phyloP scores from a whole-genome alignment of 1,140 invertebrate species.

The Belonocnema kinseyi region DNA sequence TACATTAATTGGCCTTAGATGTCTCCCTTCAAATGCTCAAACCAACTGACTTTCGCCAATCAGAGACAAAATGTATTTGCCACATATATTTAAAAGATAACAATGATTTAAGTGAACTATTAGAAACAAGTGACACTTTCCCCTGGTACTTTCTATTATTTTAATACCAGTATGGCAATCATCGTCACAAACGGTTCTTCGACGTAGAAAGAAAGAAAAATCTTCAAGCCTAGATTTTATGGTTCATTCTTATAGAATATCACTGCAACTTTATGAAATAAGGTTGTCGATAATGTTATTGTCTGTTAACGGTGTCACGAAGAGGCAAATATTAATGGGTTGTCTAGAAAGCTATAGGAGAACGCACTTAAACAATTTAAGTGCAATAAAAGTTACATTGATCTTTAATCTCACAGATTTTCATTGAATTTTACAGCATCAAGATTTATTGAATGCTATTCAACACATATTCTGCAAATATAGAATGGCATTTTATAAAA shows the following conservation, averaged over 20 bases:
- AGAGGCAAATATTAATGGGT: slow-evolving; percentile 1
- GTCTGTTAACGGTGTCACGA: neutral
- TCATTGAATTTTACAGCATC: neutral
- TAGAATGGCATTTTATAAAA: too few species aligned
- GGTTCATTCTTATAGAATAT: neutral
- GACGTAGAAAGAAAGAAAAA: neutral
- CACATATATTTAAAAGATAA: too few species aligned
- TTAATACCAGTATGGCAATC: neutral
- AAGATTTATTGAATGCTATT: neutral
- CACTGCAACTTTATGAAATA: slow-evolving; percentile 11
- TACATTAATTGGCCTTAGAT: too few species aligned
- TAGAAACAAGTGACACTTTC: neutral
- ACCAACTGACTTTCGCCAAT: too few species aligned
- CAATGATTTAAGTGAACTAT: neutral
- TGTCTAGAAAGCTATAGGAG: neutral
- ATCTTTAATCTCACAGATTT: neutral
- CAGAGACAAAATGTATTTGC: too few species aligned
- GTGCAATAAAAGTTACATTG: neutral
- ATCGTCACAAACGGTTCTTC: neutral
- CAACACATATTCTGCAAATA: too few species aligned
- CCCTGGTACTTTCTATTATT: neutral
- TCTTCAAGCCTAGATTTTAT: neutral
- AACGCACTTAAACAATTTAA: neutral
- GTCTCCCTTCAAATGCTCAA: too few species aligned
- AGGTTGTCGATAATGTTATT: slow-evolving; percentile 6